Evolutionary conservation across 2,113 vertebrate species (phyloP), one percentile per base, ranked within the genome.

Genomic region (Muntiacus muntjak): DNA sequence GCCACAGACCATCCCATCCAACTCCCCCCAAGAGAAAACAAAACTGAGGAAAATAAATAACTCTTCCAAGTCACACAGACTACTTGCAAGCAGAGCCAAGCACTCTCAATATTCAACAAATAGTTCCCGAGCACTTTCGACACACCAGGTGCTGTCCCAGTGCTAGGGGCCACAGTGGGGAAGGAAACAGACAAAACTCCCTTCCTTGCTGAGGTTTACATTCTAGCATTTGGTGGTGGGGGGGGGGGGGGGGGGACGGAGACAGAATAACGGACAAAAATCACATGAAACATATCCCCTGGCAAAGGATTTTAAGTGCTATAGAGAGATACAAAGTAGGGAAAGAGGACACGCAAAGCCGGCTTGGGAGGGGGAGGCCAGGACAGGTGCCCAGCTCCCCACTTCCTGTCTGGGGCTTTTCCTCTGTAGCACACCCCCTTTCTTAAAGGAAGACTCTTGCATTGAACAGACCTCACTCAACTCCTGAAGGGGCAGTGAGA

Each of bases 11-110:
- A 93, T 28, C 36, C 50, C 74, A 79, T 16, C 52, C 36, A 55
- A 84, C 26, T 78, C 43, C 78, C 36, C 54, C 0, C 43, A 81
- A 87, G n/a, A 90, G 81, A 84, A 79, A 78, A 83, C 26, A 57
- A 95, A 94, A 71, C 47, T 57, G 15, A 87, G 36, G 7, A 83
- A 94, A 93, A 47, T 33, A 67, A 83, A 82, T 40, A 87, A 92
- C 52, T 40, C 88, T 87, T 52, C 83, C 47, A 82, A 92, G 33
- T 74, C 91, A 92, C n/a, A 83, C 0, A 54, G 52, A 45, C 86
- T 26, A 58, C 54, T 43, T 1, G 26, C 54, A 97, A 67, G 33
- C 62, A 91, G 14, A 92, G 52, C 33, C 57, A 36, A n/a, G 57
- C 13, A 54, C 2, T 89, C 40, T 36, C 6, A 92, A 60, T 4